Evolutionary conservation across 2,888 invertebrate species (phyloP), one percentile per base, ranked within the genome.

Genomic region (Tenodera sinensis): DNA sequence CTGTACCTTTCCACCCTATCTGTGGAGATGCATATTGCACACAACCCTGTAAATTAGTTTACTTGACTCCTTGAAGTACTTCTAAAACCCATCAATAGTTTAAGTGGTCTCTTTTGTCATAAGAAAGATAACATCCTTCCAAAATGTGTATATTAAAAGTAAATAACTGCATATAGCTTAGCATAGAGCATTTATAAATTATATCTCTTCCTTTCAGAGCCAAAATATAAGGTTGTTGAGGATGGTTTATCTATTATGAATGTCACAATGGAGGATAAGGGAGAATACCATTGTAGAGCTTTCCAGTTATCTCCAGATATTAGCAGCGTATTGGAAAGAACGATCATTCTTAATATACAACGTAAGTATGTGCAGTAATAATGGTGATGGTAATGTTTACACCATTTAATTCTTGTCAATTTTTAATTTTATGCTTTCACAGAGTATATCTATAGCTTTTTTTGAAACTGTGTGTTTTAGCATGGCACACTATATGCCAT

Each of bases 201-300:
- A 42, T 42, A 12, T 42, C 0, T 12, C 12, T 71, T 20, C 27
- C 0, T 88, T 90, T 83, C 89, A 91, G 91, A 89, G 28, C 90
- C 93, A 47, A 94, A 94, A 92, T 95, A 94, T 91, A 92, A 93
- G 90, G 93, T 93, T 91, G 93, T 94, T 91, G 94, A 93, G 90
- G 94, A 95, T 92, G 95, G 95, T 90, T 93, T 95, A 91, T 92
- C 94, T 91, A 94, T 95, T 92, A 93, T 93, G 92, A 94, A 94
- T 91, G 94, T 95, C 89, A 94, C 94, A 83, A 93, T 94, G 91
- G 93, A 93, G 89, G 95, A 95, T 92, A 94, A 94, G 91, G 95
- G 95, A 91, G 94, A 94, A 91, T 95, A 95, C 93, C 94, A 94
- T 91, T 95, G 95, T 92, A 93, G 94, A 91, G 95, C 95, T 87